Percentiles rank a stretch among this genome's conserved stretches.
Evolutionary conservation across 2,797 vertebrate species (phyloP).

Genomic region (Danio tinwini): DNA sequence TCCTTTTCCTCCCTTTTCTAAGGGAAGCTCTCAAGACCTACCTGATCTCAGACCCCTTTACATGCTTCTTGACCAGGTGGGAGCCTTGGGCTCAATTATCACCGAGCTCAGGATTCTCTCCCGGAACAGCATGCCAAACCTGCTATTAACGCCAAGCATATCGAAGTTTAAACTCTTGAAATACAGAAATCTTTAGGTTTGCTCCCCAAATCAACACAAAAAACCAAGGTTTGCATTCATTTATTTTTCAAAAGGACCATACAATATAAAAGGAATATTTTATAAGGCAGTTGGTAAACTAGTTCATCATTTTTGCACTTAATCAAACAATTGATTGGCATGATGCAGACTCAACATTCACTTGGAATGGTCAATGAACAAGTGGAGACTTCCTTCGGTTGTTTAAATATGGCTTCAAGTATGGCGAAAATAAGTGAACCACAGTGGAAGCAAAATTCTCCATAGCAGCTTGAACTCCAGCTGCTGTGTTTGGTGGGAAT

Average conservation of each 20-base stretch:
- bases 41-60: no score
- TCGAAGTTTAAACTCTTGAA: no score
- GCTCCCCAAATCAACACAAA: neutral
- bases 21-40: no score
- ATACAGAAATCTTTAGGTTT: neutral
- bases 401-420: conserved; percentile 49
- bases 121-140: no score
- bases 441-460: conserved; percentile 26
- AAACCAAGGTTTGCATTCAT: neutral
- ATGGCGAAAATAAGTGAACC: conserved; percentile 21
- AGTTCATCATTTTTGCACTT: conserved; percentile 46
- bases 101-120: no score
- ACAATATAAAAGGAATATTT: conserved; percentile 60
- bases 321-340: conserved; percentile 37
- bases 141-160: no score
- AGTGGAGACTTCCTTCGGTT: conserved; percentile 29
- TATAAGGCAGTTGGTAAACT: conserved; percentile 63
- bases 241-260: conserved; percentile 60
- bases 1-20: no score
- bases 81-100: no score
- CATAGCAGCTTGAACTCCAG: neutral
- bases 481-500: conserved; percentile 7
- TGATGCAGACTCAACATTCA: conserved; percentile 41
- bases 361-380: conserved; percentile 25
- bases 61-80: no score